Evolutionary conservation across 2,888 invertebrate genomes (phyloP), one percentile per base, ranked within the genome.

Genomic region (Nymphalis c-album): DNA sequence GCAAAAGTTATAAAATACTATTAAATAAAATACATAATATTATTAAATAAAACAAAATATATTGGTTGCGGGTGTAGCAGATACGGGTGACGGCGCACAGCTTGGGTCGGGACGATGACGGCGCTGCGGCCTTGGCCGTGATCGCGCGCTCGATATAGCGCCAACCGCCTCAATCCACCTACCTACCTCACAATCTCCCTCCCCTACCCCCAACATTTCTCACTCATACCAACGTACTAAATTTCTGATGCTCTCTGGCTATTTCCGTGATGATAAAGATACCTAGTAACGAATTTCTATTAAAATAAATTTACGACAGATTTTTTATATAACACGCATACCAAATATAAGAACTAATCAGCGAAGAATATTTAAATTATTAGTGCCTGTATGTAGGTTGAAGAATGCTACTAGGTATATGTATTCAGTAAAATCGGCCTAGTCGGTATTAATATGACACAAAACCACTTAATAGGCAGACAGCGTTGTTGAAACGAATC

Each of bases 141-240:
- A 92, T 90, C 91, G 90, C 83, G 79, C 86, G 91, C 91, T 91
- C 91, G 88, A 91, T 91, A 91, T 91, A 91, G 88, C 88, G 80
- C 79, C 77, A 78, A 76, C 83, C 82, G 78, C 79, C 73, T 76
- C 78, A 74, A 74, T 70, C 75, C 75, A 70, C 73, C 77, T 76
- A 78, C 79, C 72, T 71, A 74, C 74, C 64, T 55, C 31, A 26
- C 53, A 17, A 31, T 77, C 79, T 69, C 71, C 67, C 68, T 74
- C 63, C 58, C 70, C 65, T 73, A 59, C 68, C 53, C 67, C 61
- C 61, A 55, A 35, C 66, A 64, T 73, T 74, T 76, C 74, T 77
- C 76, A 73, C 73, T 76, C 80, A 79, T 77, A 77, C 84, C 79
- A 77, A 78, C 79, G 78, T 76, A 79, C 79, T 79, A 76, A 80